phyloP scores from a whole-genome alignment of 1,140 invertebrate genomes.

The Conopomorpha cramerella region DNA sequence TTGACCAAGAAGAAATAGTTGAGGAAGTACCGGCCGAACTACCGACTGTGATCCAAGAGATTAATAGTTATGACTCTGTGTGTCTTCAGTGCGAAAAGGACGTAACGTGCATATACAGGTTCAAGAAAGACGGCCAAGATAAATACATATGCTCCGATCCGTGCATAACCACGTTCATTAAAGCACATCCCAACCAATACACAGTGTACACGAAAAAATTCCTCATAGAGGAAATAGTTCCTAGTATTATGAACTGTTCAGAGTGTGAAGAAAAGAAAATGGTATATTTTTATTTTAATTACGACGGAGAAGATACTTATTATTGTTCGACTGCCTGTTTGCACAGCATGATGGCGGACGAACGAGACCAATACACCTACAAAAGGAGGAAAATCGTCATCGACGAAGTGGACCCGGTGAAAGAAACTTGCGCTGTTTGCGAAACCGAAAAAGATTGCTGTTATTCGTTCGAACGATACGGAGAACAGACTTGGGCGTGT shows the following conservation, averaged over 20 bases:
- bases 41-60: slow-evolving; percentile 27
- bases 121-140: slow-evolving; percentile 20
- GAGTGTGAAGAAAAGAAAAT: slow-evolving; percentile 49
- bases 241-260: slow-evolving; percentile 31
- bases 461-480: slow-evolving; percentile 31
- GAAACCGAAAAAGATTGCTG: slow-evolving; percentile 27
- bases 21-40: slow-evolving; percentile 19
- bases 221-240: slow-evolving; percentile 40
- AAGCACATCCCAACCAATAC: slow-evolving; percentile 22
- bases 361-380: slow-evolving; percentile 56
- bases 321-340: slow-evolving; percentile 61
- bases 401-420: slow-evolving; percentile 22
- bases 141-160: slow-evolving; percentile 30
- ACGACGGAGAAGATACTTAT: slow-evolving; percentile 53
- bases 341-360: slow-evolving; percentile 59
- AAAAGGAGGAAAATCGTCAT: slow-evolving; percentile 35
- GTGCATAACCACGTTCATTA: slow-evolving; percentile 29
- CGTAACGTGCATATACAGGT: slow-evolving; percentile 24
- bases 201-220: slow-evolving; percentile 33
- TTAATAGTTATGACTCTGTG: slow-evolving; percentile 21
- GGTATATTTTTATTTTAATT: slow-evolving; percentile 62
- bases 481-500: slow-evolving; percentile 33
- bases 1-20: slow-evolving; percentile 15
- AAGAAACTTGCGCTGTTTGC: slow-evolving; percentile 32
- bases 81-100: slow-evolving; percentile 34